Base-by-base conservation (phyloP, 1,140 invertebrate species). In the Ylistrum balloti region DNA sequence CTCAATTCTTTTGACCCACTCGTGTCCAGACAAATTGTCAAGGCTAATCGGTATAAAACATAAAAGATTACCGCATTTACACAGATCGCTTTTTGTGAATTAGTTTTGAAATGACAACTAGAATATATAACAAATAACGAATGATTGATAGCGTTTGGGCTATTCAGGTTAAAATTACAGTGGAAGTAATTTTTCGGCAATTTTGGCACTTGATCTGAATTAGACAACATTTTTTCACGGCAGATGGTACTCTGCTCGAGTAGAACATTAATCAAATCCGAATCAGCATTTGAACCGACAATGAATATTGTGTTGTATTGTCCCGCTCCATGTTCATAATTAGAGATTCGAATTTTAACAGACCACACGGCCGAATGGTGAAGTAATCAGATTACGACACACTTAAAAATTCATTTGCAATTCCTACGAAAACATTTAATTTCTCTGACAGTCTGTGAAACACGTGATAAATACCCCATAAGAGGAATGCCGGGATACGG, bases 361-460 rank as follows among this genome's bases (percentile, higher is more conserved):
- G 56, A 74, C 56, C 56, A 74, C 56, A 74, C 56, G 56, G 56
- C n/a, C n/a, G 22, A 11, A 28, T 74, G n/a, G 22, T 7, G 5
- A 74, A 28, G 22, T 74, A 74, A 74, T n/a, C n/a, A 74, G 56
- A 74, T 74, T 74, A 74, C 56, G 22, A 74, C 56, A 74, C 56
- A 74, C 28, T 74, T 74, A 74, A 74, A 74, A 74, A 74, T 74
- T 74, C 56, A 74, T 74, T 74, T 74, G 22, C 56, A 9, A 74
- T 22, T 74, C 56, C 56, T 74, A 74, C n/a, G 56, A 74, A 74
- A 74, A 74, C 56, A 74, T 74, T 74, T 74, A 74, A 74, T 74
- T 74, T 74, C 56, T 74, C 22, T 74, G 56, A 74, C 56, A 74
- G 56, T 17, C 1, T 74, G 56, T 74, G 56, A 74, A 74, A 74